Evolutionary conservation across 2,113 vertebrate genomes (phyloP).

Genomic region (Corvus hawaiiensis): DNA sequence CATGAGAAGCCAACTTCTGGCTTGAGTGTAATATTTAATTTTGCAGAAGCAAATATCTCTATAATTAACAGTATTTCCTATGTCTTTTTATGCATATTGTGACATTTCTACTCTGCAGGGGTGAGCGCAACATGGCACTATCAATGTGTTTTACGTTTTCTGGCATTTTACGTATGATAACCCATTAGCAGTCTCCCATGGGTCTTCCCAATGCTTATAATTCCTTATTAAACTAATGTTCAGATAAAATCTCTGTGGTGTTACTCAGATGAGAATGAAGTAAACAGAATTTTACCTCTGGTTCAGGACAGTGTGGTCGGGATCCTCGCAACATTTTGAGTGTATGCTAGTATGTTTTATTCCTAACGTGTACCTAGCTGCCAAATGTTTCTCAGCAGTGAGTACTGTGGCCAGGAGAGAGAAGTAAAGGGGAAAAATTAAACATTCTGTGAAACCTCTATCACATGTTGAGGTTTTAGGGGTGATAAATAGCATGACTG

Average conservation of each 20-base stretch:
- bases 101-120: not conserved
- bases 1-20: not conserved
- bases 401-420: not conserved
- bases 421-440: not conserved
- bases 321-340: not conserved
- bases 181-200: not conserved
- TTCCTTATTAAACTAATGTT: not conserved
- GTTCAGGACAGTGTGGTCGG: not conserved
- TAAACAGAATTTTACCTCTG: not conserved
- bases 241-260: slow-evolving; percentile 11
- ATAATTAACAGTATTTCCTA: not conserved
- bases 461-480: not conserved
- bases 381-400: not conserved
- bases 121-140: not conserved
- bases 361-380: not conserved
- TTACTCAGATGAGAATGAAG: not conserved
- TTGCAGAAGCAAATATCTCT: not conserved
- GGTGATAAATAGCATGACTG: not conserved
- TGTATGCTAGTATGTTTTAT: not conserved
- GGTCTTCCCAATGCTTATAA: not conserved
- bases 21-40: not conserved
- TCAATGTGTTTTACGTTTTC: not conserved
- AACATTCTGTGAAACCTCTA: not conserved
- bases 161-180: not conserved
- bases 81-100: not conserved